These are phyloP conservation scores for Platypus cylindrus DNA, from an alignment of 2,888 invertebrate species.

Conservation along the genomic window DNA sequence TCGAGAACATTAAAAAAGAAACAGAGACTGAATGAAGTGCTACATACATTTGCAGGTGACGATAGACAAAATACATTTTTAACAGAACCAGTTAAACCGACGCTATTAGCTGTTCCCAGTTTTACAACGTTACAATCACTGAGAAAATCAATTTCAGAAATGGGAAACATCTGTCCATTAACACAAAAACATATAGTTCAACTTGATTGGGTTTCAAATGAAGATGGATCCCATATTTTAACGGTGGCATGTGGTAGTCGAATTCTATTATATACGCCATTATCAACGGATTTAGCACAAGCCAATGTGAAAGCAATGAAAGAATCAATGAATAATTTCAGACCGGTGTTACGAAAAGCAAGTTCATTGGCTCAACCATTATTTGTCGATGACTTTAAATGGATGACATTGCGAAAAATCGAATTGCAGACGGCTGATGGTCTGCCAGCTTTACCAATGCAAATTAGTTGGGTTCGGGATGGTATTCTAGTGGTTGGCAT, in stretches of 20 bases:
- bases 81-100: constrained; percentile 32
- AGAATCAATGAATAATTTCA: constrained; percentile 69
- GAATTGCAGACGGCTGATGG: constrained; percentile 90
- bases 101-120: constrained; percentile 73
- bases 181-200: constrained; percentile 90
- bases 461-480: constrained; percentile 94
- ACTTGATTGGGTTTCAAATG: constrained; percentile 97
- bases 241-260: constrained; percentile 93
- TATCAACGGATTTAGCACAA: constrained; percentile 88
- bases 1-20: constrained; percentile 70
- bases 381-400: constrained; percentile 84
- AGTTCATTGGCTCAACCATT: constrained; percentile 82
- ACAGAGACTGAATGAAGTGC: constrained; percentile 65
- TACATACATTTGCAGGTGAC: constrained; percentile 64
- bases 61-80: constrained; percentile 43
- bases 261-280: constrained; percentile 83
- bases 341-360: constrained; percentile 78
- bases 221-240: constrained; percentile 95
- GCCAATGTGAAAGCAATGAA: constrained; percentile 67
- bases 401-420: constrained; percentile 91
- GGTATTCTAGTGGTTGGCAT: constrained; percentile 97
- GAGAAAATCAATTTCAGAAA: constrained; percentile 78
- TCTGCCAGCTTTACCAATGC: constrained; percentile 92
- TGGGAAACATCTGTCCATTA: constrained; percentile 80
- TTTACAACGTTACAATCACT: constrained; percentile 81